These are phyloP conservation scores for Gobio gobio DNA, from an alignment of 2,113 vertebrate species.

Conservation along the genomic window DNA sequence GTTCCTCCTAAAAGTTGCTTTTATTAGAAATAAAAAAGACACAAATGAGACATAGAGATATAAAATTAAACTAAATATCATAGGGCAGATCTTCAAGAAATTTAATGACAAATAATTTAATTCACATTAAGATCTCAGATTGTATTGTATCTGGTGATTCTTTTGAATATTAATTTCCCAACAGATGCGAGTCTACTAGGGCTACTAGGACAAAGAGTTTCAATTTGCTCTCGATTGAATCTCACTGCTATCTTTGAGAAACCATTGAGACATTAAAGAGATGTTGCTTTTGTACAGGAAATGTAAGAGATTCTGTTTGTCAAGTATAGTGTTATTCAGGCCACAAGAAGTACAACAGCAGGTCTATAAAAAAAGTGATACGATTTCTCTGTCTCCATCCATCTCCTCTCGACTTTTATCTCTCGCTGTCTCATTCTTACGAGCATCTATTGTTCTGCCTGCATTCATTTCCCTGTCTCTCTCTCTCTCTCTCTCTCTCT, in stretches of 20 bases:
- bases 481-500: background rate
- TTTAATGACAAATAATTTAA: background rate
- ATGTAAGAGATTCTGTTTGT: background rate
- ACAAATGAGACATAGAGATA: background rate
- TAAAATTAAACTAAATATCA: background rate
- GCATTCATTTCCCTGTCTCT: conserved; percentile 9
- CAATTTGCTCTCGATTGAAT: background rate
- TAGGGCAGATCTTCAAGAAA: background rate
- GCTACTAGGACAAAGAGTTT: background rate
- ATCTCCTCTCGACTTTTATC: background rate
- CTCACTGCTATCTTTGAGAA: background rate
- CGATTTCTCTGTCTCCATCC: background rate
- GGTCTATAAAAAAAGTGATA: background rate
- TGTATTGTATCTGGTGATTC: background rate
- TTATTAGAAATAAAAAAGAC: background rate
- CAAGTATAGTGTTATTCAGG: background rate
- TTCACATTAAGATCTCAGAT: background rate
- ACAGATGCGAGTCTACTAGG: background rate
- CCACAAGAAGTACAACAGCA: background rate
- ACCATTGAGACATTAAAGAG: conserved; percentile 1
- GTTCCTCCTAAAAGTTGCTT: background rate
- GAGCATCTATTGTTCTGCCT: background rate
- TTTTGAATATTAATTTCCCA: background rate
- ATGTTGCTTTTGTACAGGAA: background rate
- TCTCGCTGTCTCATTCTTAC: background rate